phyloP scores from a whole-genome alignment of 2,797 vertebrate genomes.

The Halcyon leucocephala region DNA sequence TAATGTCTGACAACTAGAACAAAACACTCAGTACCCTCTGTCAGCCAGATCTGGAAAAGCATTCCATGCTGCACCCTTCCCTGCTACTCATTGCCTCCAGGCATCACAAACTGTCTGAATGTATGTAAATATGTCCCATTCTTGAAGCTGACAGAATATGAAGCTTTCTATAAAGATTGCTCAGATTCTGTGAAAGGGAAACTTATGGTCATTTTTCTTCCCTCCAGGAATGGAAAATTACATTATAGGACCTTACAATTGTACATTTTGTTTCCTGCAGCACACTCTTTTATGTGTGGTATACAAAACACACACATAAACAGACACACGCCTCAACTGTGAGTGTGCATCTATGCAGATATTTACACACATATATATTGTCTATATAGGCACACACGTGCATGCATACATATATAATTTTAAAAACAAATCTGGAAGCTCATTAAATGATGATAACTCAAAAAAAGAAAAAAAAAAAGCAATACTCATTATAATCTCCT shows the following conservation, averaged over 20 bases:
- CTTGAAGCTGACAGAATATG: background rate
- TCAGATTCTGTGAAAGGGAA: background rate
- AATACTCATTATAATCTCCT: background rate
- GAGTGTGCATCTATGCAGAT: background rate
- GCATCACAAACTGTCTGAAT: constrained; percentile 6
- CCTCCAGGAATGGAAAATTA: background rate
- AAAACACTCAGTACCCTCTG: constrained; percentile 57
- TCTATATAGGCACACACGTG: background rate
- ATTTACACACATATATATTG: background rate
- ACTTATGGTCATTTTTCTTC: background rate
- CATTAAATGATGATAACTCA: background rate
- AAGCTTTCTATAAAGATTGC: background rate
- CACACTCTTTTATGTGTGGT: background rate
- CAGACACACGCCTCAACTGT: background rate
- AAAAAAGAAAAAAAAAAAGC: background rate
- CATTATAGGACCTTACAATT: background rate
- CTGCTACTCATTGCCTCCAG: background rate
- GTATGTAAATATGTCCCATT: constrained; percentile 15
- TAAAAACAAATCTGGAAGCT: background rate
- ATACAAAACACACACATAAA: background rate
- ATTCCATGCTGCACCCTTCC: constrained; percentile 8
- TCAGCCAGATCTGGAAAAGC: constrained; percentile 34
- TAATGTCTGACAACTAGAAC: constrained; percentile 19
- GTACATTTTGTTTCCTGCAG: background rate
- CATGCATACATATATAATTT: background rate